Evolutionary conservation across 2,888 invertebrate genomes (phyloP).

Genomic region (Microchrysa polita): DNA sequence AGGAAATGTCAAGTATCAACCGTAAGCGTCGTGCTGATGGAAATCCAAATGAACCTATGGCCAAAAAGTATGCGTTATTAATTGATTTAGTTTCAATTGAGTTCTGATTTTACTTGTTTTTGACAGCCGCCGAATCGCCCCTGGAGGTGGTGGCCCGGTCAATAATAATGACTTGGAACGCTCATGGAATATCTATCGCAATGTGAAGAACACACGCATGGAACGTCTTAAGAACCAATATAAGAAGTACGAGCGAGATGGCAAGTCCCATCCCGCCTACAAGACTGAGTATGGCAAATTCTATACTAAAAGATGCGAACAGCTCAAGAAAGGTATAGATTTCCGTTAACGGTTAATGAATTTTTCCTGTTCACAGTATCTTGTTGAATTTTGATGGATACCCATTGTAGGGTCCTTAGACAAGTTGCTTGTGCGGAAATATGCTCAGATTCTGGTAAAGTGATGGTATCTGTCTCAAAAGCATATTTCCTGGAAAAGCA

Average conservation of each 20-base stretch:
- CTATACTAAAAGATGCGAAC: slow-evolving; percentile 30
- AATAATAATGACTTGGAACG: not conserved
- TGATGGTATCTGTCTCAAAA: not conserved
- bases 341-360: not conserved
- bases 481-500: not conserved
- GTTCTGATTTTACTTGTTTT: not conserved
- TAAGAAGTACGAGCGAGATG: slow-evolving; percentile 40
- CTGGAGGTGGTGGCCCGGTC: not conserved
- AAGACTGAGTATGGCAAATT: slow-evolving; percentile 44
- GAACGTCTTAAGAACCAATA: slow-evolving; percentile 47
- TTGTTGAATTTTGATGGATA: not conserved
- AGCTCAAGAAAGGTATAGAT: slow-evolving; percentile 44
- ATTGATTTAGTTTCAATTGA: no score
- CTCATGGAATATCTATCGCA: slow-evolving; percentile 43
- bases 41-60: not conserved
- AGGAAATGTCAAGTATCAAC: no score
- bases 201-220: slow-evolving; percentile 34
- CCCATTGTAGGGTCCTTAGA: not conserved
- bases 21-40: slow-evolving; percentile 16
- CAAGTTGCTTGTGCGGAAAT: not conserved
- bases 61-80: no score
- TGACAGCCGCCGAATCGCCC: not conserved
- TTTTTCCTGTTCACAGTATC: not conserved
- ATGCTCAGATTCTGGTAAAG: not conserved
- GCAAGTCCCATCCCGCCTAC: slow-evolving; percentile 45